These are phyloP conservation scores for Pararge aegeria DNA, from an alignment of 1,140 invertebrate genomes.

Conservation along the genomic window DNA sequence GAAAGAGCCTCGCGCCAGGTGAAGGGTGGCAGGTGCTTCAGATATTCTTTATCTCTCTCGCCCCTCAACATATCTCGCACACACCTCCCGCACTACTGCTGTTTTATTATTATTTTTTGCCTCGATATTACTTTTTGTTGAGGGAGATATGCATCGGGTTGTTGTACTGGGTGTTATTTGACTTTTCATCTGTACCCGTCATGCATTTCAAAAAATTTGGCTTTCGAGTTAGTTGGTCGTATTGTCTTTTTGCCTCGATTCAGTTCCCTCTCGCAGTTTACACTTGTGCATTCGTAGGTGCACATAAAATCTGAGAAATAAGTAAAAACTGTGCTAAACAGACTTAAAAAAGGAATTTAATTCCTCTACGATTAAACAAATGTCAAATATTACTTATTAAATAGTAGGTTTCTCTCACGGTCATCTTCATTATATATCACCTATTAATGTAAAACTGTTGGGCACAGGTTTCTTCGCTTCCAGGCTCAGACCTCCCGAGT, in stretches of 20 bases:
- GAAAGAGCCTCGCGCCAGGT: conserved; percentile 62
- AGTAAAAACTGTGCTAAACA: too few species aligned
- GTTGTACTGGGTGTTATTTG: conserved; percentile 57
- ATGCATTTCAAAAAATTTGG: conserved; percentile 61
- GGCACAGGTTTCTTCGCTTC: too few species aligned
- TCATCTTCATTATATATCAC: too few species aligned
- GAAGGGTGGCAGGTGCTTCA: conserved; percentile 64
- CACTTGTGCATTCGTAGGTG: conserved; percentile 28
- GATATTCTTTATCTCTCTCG: conserved; percentile 49
- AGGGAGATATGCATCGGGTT: conserved; percentile 59
- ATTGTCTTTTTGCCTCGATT: conserved; percentile 52
- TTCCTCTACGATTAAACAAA: too few species aligned
- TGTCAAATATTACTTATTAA: too few species aligned
- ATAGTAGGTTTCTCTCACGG: too few species aligned
- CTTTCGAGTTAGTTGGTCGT: conserved; percentile 50
- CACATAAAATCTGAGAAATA: conserved; percentile 40
- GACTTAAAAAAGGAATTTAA: too few species aligned
- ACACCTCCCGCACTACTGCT: conserved; percentile 36
- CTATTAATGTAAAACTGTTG: too few species aligned
- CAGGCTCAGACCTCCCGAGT: too few species aligned
- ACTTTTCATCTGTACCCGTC: conserved; percentile 56
- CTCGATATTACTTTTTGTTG: conserved; percentile 57
- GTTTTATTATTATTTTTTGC: conserved; percentile 55
- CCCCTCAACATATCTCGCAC: conserved; percentile 29
- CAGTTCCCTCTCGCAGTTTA: conserved; percentile 34